phyloP scores from a whole-genome alignment of 1,140 invertebrate species.

The Scaptomyza hsui region DNA sequence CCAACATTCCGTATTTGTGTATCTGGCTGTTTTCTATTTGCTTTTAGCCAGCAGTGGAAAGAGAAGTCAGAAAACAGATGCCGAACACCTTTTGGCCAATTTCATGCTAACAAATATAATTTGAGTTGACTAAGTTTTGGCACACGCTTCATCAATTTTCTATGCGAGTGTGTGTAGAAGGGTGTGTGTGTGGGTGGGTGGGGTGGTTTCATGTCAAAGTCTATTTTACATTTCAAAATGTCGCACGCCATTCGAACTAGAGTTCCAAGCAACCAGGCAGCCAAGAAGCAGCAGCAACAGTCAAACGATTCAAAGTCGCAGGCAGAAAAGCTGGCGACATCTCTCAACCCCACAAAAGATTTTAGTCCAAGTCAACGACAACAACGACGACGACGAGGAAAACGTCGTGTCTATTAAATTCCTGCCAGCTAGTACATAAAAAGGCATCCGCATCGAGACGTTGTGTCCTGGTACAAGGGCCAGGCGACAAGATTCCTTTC shows the following conservation, averaged over 20 bases:
- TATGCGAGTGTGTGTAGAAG: too few relatives aligned
- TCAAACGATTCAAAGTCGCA: too few relatives aligned
- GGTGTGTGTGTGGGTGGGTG: slow-evolving; percentile 1
- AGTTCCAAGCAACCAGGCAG: slow-evolving; percentile 15
- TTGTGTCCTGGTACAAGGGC: slow-evolving; percentile 15
- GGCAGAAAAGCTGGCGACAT: neutral
- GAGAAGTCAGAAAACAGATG: neutral
- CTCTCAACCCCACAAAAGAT: slow-evolving; percentile 3
- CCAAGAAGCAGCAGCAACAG: slow-evolving; percentile 10
- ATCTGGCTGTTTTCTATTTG: slow-evolving; percentile 32
- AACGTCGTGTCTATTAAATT: slow-evolving; percentile 40
- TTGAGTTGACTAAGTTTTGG: slow-evolving; percentile 18
- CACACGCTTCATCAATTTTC: slow-evolving; percentile 27
- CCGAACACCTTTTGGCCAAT: slow-evolving; percentile 38
- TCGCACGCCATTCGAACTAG: slow-evolving; percentile 29
- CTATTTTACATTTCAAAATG: slow-evolving; percentile 39
- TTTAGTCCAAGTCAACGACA: neutral
- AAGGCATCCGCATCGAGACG: slow-evolving; percentile 9
- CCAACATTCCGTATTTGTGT: slow-evolving; percentile 13
- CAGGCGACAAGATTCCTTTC: slow-evolving; percentile 46
- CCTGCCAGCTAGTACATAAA: slow-evolving; percentile 29
- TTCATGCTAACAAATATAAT: slow-evolving; percentile 40
- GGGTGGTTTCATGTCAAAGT: slow-evolving; percentile 12
- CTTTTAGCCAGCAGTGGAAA: slow-evolving; percentile 1
- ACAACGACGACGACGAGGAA: too few relatives aligned